phyloP scores from a whole-genome alignment of 1,140 invertebrate species.

The Plectrocnemia conspersa region DNA sequence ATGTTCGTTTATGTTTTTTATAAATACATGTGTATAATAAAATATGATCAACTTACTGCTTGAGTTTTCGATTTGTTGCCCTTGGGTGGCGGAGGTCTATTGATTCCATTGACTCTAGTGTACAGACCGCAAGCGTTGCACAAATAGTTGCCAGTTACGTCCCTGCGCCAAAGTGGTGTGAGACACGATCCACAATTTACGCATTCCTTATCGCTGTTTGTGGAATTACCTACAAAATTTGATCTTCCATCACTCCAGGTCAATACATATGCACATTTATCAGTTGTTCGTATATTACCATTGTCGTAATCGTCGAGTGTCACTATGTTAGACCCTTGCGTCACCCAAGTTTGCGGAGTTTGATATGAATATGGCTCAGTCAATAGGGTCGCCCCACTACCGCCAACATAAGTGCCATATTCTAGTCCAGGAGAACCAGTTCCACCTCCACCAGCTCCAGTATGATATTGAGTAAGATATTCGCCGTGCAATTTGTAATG shows the following conservation, averaged over 20 bases:
- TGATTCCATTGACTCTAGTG: slow-evolving; percentile 82
- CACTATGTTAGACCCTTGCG: slow-evolving; percentile 43
- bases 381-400: slow-evolving; percentile 35
- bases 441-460: slow-evolving; percentile 34
- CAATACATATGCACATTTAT: neutral
- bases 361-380: slow-evolving; percentile 37
- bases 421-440: slow-evolving; percentile 20
- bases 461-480: slow-evolving; percentile 42
- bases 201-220: slow-evolving; percentile 71
- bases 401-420: slow-evolving; percentile 40
- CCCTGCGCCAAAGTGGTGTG: slow-evolving; percentile 83
- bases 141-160: slow-evolving; percentile 83
- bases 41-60: slow-evolving; percentile 40
- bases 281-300: slow-evolving; percentile 9
- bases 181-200: slow-evolving; percentile 82
- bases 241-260: neutral
- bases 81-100: slow-evolving; percentile 66
- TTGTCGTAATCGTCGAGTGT: slow-evolving; percentile 46
- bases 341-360: slow-evolving; percentile 42
- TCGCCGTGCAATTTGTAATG: slow-evolving; percentile 47
- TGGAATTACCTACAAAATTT: slow-evolving; percentile 12
- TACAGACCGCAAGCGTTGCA: slow-evolving; percentile 86
- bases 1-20: neutral
- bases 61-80: slow-evolving; percentile 53
- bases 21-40: slow-evolving; percentile 5